Conservation (phyloP, 2,888 invertebrate genomes). For the Latrodectus elegans region DNA sequence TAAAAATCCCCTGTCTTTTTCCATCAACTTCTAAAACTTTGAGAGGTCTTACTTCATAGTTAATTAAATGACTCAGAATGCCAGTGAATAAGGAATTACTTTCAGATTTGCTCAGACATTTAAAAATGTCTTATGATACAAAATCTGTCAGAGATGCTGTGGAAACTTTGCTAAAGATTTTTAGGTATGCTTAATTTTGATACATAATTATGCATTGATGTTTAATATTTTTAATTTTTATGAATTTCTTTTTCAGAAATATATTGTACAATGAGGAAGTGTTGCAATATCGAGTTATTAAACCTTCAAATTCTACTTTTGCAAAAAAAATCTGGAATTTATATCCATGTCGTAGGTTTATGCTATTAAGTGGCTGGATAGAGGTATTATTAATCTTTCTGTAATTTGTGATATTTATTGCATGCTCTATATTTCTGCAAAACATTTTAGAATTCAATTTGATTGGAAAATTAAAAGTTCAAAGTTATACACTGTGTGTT, state of each 20-base stretch:
- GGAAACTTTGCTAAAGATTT: conserved; percentile 31
- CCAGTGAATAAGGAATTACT: background rate
- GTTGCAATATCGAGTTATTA: background rate
- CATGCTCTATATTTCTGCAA: background rate
- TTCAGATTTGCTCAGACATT: background rate
- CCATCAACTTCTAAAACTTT: no score
- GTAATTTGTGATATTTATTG: background rate
- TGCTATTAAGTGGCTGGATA: conserved; percentile 30
- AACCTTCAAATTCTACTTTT: background rate
- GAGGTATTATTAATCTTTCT: background rate
- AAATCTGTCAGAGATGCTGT: conserved; percentile 22
- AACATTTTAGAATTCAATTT: no score
- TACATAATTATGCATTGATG: background rate
- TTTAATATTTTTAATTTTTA: background rate
- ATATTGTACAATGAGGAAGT: conserved; percentile 7
- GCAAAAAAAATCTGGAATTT: conserved; percentile 10
- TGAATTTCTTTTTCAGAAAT: conserved; percentile 18
- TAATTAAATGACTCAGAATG: no score
- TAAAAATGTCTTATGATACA: background rate
- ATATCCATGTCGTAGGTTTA: conserved; percentile 6
- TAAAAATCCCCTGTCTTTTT: no score
- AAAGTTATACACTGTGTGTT: no score
- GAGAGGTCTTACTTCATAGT: no score
- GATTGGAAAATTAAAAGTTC: no score
- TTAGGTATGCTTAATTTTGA: conserved; percentile 3